Percentiles rank a stretch among this genome's conserved stretches.
Evolutionary conservation across 2,797 vertebrate genomes (phyloP).

Genomic region (Chaetodon trifasciatus): DNA sequence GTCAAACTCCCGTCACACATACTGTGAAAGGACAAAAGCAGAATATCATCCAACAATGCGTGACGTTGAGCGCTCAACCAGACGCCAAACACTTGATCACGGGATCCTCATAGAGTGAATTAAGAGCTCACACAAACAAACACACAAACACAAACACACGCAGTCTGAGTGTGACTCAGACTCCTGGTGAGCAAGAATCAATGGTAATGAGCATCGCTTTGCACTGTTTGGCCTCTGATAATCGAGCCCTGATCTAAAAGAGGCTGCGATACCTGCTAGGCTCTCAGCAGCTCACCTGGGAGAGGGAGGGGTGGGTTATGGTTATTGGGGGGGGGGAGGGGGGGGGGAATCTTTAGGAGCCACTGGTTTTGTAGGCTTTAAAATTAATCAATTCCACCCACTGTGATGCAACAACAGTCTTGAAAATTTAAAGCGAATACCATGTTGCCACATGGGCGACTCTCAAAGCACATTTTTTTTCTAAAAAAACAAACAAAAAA

Average conservation of each 20-base stretch:
- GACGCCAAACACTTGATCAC: slow-evolving; percentile 20
- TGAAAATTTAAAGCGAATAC: neutral
- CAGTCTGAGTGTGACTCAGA: slow-evolving; percentile 40
- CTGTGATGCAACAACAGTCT: neutral
- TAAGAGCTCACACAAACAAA: slow-evolving; percentile 27
- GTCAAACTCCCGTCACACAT: slow-evolving; percentile 17
- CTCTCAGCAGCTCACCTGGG: slow-evolving; percentile 44
- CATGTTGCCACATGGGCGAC: neutral
- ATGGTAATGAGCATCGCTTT: slow-evolving; percentile 68
- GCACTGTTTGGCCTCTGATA: slow-evolving; percentile 67
- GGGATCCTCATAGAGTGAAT: slow-evolving; percentile 44
- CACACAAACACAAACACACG: slow-evolving; percentile 16
- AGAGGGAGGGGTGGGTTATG: neutral
- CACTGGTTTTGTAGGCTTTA: neutral
- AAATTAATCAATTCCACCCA: slow-evolving; percentile 7
- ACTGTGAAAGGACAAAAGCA: slow-evolving; percentile 6
- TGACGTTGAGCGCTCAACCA: neutral
- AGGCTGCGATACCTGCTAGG: slow-evolving; percentile 34
- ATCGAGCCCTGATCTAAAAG: slow-evolving; percentile 61
- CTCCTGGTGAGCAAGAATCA: slow-evolving; percentile 65
- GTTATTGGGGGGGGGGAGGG: too few species aligned
- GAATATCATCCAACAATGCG: neutral
- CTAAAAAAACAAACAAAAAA: neutral
- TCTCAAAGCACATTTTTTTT: too few species aligned
- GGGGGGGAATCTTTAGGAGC: neutral